Evolutionary conservation across 2,113 vertebrate genomes (phyloP).

Genomic region (Tamias sibiricus): DNA sequence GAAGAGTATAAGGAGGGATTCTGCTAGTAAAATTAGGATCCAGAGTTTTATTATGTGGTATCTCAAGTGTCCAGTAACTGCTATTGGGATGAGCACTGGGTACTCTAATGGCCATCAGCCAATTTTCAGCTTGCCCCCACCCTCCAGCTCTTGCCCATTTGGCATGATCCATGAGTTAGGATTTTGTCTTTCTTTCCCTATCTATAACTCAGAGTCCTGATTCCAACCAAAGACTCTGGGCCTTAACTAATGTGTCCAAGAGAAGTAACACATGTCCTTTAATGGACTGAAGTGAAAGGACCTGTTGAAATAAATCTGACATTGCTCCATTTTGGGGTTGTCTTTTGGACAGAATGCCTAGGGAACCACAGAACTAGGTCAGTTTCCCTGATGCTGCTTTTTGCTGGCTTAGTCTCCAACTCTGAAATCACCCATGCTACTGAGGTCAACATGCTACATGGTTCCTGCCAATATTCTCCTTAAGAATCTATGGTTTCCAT

Average conservation of each 20-base stretch:
- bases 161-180: neutral
- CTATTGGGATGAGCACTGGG: neutral
- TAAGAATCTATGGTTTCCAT: constrained; percentile 7
- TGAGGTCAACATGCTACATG: neutral
- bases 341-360: neutral
- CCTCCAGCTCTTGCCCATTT: neutral
- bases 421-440: neutral
- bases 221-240: neutral
- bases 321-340: neutral
- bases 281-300: neutral
- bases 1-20: neutral
- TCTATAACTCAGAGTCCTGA: neutral
- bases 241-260: neutral
- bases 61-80: neutral
- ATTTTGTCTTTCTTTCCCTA: neutral
- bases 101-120: neutral
- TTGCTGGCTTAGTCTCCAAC: neutral
- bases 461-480: neutral
- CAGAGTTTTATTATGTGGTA: neutral
- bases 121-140: neutral
- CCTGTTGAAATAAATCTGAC: neutral
- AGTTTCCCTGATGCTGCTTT: neutral
- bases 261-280: neutral
- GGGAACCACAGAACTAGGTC: neutral
- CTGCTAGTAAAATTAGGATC: neutral